Evolutionary conservation across 2,113 vertebrate species (phyloP), one percentile per base, ranked within the genome.

Genomic region (Rhynchopsitta pachyrhyncha): DNA sequence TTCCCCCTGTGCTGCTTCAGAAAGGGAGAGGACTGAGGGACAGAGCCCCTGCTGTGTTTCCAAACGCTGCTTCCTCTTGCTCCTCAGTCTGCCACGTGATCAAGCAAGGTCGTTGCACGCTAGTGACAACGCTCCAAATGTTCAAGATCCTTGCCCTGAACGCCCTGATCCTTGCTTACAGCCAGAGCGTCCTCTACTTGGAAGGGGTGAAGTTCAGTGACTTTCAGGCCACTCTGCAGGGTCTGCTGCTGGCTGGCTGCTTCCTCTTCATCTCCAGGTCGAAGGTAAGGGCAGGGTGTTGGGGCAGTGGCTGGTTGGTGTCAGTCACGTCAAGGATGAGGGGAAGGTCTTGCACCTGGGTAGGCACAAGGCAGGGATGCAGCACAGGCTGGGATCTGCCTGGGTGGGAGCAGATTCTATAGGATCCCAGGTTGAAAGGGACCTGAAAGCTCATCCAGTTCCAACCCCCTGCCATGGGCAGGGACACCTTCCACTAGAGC

Each of bases 261-360:
- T 99, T 99, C 97, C 99, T 99, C 73, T 99, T 99, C 98, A 99
- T 99, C 97, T 99, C 99, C 49, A 97, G 99, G 71, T 99, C 99
- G n/a, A 99, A 99, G 99, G 99, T 99, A 41, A 46, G 75, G 37
- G 88, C 6, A 7, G 22, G 23, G 6, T 1, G 25, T 6, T 14
- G 49, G 50, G 39, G 20, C 6, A 2, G 37, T 0, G 10, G 49
- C n/a, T 13, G 39, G 3, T 27, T 4, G 1, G 17, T 11, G 46
- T 47, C 13, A 8, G 41, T 59, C 57, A 24, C 6, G 23, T 59
- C 33, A 16, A 22, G 33, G 57, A 23, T 4, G 9, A 59, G 55
- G 55, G 55, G 55, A n/a, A n/a, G 55, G 31, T 33, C 55, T 57
- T 57, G 55, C 31, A 57, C 31, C 19, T 13, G 18, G 31, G 55